Conservation (phyloP, 2,113 vertebrate genomes). For the Protomyctophum bolini region DNA sequence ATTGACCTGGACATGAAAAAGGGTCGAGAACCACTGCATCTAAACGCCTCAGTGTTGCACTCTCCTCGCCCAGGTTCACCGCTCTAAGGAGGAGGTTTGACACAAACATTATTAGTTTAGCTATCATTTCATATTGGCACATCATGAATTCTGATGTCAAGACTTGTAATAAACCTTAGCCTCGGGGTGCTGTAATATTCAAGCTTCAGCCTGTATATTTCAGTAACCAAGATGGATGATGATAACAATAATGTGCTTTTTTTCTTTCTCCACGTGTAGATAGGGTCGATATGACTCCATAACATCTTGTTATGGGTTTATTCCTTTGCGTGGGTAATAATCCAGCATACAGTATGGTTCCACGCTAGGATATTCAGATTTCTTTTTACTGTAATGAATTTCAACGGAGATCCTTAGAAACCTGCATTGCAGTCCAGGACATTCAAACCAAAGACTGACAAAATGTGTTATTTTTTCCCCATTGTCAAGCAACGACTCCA, state of each 20-base stretch:
- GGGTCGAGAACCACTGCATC: no score
- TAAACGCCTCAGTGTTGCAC: neutral
- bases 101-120: conserved; percentile 34
- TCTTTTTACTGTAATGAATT: neutral
- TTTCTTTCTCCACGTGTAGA: neutral
- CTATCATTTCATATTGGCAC: conserved; percentile 26
- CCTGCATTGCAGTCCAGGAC: neutral
- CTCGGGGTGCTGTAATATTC: neutral
- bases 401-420: neutral
- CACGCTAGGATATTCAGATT: neutral
- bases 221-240: neutral
- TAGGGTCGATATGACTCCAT: neutral
- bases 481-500: neutral
- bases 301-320: no score
- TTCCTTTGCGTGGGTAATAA: neutral
- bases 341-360: neutral
- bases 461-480: neutral
- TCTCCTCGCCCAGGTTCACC: neutral
- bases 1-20: no score
- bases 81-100: conserved; percentile 39
- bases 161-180: neutral
- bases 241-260: neutral
- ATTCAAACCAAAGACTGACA: conserved; percentile 1
- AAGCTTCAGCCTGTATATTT: neutral
- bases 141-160: conserved; percentile 5